Percentiles rank a stretch among this genome's conserved stretches.
These are phyloP conservation scores for Melieria omissa DNA, from an alignment of 2,888 invertebrate species.

Conservation along the genomic window DNA sequence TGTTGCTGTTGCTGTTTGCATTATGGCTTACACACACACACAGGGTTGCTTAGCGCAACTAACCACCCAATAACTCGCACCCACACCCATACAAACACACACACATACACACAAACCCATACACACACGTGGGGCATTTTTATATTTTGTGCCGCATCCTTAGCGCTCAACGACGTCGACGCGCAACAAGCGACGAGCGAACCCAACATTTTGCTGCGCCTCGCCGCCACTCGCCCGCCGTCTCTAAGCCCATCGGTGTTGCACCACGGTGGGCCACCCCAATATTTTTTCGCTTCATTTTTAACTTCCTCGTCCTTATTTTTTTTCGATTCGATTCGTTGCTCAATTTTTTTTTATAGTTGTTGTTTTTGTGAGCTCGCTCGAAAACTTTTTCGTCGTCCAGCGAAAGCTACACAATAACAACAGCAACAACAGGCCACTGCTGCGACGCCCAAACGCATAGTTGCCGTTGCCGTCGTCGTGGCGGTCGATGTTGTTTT, in stretches of 20 bases:
- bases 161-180: conserved; percentile 31
- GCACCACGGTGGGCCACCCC: conserved; percentile 34
- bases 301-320: conserved; percentile 42
- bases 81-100: conserved; percentile 25
- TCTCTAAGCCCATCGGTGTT: conserved; percentile 6
- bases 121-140: conserved; percentile 24
- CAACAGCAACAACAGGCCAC: conserved; percentile 5
- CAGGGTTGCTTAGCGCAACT: not conserved
- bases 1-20: conserved; percentile 50
- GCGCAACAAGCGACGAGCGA: conserved; percentile 26
- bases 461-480: not conserved
- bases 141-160: conserved; percentile 27
- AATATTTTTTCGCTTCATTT: conserved; percentile 49
- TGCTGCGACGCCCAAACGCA: not conserved
- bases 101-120: conserved; percentile 30
- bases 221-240: conserved; percentile 3
- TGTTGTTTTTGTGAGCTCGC: not conserved
- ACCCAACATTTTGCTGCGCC: not conserved
- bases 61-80: not conserved
- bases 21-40: conserved; percentile 13
- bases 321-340: conserved; percentile 42
- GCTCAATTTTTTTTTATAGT: conserved; percentile 31
- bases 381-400: conserved; percentile 26
- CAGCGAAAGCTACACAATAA: not conserved
- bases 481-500: not conserved